A percentile compares a stretch with the other conserved stretches of the same genome.
phyloP scores from a whole-genome alignment of 1,140 invertebrate genomes.

The Manduca sexta region DNA sequence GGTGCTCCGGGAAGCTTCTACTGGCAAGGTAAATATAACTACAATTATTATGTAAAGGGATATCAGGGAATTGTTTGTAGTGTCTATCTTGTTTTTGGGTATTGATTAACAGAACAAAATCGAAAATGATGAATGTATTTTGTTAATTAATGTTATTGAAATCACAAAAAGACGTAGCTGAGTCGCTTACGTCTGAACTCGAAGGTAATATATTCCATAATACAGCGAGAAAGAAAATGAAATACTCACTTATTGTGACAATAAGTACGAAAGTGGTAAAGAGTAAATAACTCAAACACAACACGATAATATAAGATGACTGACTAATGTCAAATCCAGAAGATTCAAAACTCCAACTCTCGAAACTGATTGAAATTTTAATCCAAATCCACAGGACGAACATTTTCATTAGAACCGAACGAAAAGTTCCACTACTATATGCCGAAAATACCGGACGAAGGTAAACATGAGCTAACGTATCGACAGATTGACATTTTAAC shows the following conservation, averaged over 20 bases:
- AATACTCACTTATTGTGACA: too few relatives aligned
- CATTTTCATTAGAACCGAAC: slow-evolving; percentile 62
- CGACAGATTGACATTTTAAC: slow-evolving; percentile 54
- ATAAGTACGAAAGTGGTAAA: too few relatives aligned
- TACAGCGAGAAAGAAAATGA: too few relatives aligned
- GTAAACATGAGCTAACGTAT: slow-evolving; percentile 49
- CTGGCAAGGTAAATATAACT: slow-evolving; percentile 90
- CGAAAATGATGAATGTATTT: too few relatives aligned
- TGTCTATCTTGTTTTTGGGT: too few relatives aligned
- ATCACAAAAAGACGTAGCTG: too few relatives aligned
- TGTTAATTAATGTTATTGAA: too few relatives aligned
- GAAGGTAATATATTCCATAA: too few relatives aligned
- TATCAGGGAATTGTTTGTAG: background rate
- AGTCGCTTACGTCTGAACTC: too few relatives aligned
- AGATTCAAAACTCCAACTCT: background rate
- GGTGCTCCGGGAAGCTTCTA: slow-evolving; percentile 97
- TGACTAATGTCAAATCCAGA: background rate
- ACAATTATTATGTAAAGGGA: background rate
- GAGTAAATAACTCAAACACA: too few relatives aligned
- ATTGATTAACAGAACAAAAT: too few relatives aligned
- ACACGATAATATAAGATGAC: too few relatives aligned
- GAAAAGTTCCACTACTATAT: slow-evolving; percentile 64
- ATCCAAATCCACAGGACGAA: slow-evolving; percentile 54
- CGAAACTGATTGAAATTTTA: slow-evolving; percentile 1
- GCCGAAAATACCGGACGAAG: slow-evolving; percentile 59